Evolutionary conservation across 2,888 invertebrate species (phyloP), one percentile per base, ranked within the genome.

Genomic region (Nipponacmea schrenckii): DNA sequence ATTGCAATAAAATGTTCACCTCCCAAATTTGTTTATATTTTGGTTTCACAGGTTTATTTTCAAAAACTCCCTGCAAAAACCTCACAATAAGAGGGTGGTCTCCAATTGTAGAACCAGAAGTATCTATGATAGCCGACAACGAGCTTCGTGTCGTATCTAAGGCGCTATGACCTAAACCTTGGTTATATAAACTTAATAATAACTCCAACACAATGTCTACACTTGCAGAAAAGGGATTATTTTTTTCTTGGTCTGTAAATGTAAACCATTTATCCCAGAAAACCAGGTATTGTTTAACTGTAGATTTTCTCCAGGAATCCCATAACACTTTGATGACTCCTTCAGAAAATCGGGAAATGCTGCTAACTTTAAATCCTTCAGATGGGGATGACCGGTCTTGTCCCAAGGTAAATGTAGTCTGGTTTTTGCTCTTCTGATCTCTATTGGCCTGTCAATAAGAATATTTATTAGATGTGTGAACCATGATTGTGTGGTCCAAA

Each of bases 11-110:
- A n/a, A 56, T 15, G 27, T 62, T 63, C 10, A 71, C 74, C 67
- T 76, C 70, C 78, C 79, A 78, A 39, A 70, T 79, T 17, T 44
- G 15, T 14, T 15, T 67, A 69, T 77, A 73, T 69, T 65, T 73
- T 65, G 77, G 74, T 20, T 72, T 44, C 10, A 67, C 26, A 56
- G 76, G 79, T 26, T 72, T 69, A 14, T 44, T 20, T 45, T 74
- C 24, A 67, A 72, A 76, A 20, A 77, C 63, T 2, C 77, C 78
- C 69, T 71, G 77, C 75, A 78, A 67, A 45, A 78, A 78, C n/a
- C 73, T 66, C 27, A 48, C 67, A 26, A 78, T 46, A 45, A 71
- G 24, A 4, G 64, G 68, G 46, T 71, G 62, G 17, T 68, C 27
- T 3, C 39, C 3, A 39, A 39, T 39, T 10, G 4, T 39, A 1